Evolutionary conservation across 2,113 vertebrate species (phyloP).

Genomic region (Rana temporaria): DNA sequence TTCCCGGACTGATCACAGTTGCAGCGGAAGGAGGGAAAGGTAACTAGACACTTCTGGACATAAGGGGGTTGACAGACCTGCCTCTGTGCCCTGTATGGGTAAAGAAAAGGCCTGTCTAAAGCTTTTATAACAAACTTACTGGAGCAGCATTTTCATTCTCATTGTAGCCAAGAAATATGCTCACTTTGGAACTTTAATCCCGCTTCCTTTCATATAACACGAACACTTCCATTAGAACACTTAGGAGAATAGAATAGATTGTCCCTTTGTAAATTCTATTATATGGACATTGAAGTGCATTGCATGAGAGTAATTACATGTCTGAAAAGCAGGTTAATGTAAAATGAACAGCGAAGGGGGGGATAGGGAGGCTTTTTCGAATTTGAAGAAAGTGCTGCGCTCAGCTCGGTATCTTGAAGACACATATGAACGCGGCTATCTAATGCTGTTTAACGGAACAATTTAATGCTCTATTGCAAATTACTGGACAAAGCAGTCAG

Average conservation of each 20-base stretch:
- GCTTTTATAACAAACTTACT: no score
- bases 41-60: no score
- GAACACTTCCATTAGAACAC: no score
- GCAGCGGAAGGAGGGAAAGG: no score
- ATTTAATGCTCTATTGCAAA: slow-evolving; percentile 32
- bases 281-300: neutral
- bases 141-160: neutral
- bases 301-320: slow-evolving; percentile 21
- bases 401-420: slow-evolving; percentile 12
- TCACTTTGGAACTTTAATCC: neutral
- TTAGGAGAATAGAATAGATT: neutral
- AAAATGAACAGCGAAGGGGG: slow-evolving; percentile 12
- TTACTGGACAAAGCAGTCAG: slow-evolving; percentile 36
- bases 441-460: slow-evolving; percentile 23
- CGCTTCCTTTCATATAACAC: neutral
- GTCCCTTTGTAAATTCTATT: slow-evolving; percentile 1
- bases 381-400: neutral
- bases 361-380: neutral
- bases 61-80: no score
- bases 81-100: no score
- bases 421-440: neutral
- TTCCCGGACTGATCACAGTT: no score
- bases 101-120: no score
- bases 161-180: neutral
- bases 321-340: slow-evolving; percentile 2